phyloP scores from a whole-genome alignment of 2,113 vertebrate species.

The Octodon degus region DNA sequence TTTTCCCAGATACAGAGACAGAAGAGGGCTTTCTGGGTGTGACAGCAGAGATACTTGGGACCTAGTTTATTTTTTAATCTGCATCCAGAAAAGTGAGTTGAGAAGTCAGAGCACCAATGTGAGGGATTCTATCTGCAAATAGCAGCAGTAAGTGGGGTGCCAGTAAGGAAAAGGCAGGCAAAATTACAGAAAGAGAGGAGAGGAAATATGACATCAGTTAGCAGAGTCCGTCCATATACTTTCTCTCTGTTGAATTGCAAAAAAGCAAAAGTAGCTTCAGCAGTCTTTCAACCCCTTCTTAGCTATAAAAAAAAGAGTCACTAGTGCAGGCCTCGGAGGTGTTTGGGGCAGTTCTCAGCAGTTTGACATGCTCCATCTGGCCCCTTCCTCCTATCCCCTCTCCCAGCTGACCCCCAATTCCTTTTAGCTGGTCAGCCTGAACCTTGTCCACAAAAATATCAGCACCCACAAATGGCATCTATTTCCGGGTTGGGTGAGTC shows the following conservation, averaged over 20 bases:
- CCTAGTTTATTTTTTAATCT: conserved; percentile 64
- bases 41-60: conserved; percentile 9
- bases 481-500: conserved; percentile 64
- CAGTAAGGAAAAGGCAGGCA: conserved; percentile 64
- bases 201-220: conserved; percentile 44
- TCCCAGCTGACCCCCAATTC: conserved; percentile 48
- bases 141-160: conserved; percentile 14
- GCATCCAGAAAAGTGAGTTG: conserved; percentile 52
- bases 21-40: conserved; percentile 23
- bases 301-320: conserved; percentile 48
- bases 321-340: conserved; percentile 58
- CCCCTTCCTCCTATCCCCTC: background rate
- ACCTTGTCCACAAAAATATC: conserved; percentile 44
- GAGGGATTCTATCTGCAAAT: background rate
- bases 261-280: conserved; percentile 62
- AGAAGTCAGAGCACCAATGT: conserved; percentile 25
- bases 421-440: conserved; percentile 16
- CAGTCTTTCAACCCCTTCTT: conserved; percentile 18
- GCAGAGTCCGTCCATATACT: conserved; percentile 8
- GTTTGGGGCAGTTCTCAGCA: conserved; percentile 79
- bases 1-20: background rate
- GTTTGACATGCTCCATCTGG: conserved; percentile 78
- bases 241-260: conserved; percentile 50
- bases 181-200: conserved; percentile 75
- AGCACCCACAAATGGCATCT: conserved; percentile 61